Base-by-base conservation (phyloP, 2,888 invertebrate genomes). In the Heliconius aoede region DNA sequence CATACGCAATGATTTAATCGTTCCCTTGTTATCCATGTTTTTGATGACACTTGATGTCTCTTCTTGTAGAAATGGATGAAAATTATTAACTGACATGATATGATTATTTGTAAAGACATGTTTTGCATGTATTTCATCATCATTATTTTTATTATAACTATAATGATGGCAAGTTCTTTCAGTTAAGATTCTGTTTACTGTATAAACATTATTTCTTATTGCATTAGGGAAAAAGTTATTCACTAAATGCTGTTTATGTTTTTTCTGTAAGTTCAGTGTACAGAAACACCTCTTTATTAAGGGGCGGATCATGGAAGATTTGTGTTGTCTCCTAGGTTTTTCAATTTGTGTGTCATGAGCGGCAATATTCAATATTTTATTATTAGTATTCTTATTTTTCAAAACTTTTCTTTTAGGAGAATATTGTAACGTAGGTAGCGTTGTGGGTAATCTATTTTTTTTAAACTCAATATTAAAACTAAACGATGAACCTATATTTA, bases 211-310 rank as follows among this genome's bases (percentile, higher is more conserved):
- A 28, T 55, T 26, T 11, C 65, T 46, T 32, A 55, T 78, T n/a
- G 28, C 51, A 60, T 73, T 24, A 60, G 28, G n/a, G n/a, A 32
- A 55, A 55, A 30, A 3, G n/a, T 30, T 69, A 32, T 69, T 69
- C 5, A 55, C n/a, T 55, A n/a, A 30, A 30, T 80, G 73, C 26
- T 67, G 55, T 46, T 79, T 79, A 32, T 62, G 71, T 75, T 78
- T 79, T 72, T 85, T 85, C 77, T 83, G 82, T 74, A 86, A 82
- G 76, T 85, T 83, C 26, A 86, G 77, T 40, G 86, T 85, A 78
- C 86, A 86, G 73, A 86, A 85, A 81, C 88, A 86, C 74, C 84
- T 82, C 80, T 86, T 87, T n/a, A 86, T 72, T 30, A 83, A 81
- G 26, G 85, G 83, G n/a, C 75, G 77, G 28, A 83, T 79, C 24